Conservation (phyloP, 2,113 vertebrate species). For the Poecilia latipinna region DNA sequence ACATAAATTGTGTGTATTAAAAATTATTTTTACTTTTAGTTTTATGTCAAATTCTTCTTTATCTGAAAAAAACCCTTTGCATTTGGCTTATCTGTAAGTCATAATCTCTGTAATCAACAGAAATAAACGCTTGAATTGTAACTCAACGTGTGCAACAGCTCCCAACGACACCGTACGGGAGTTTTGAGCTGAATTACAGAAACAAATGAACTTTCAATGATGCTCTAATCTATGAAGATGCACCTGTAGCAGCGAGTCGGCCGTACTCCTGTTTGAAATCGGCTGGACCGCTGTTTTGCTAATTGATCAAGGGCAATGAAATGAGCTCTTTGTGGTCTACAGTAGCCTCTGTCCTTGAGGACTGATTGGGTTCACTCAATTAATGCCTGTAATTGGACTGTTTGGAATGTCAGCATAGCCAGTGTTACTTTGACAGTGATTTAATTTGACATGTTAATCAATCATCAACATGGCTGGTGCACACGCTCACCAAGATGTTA, state of each 20-base stretch:
- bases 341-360: constrained; percentile 60
- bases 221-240: background rate
- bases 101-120: background rate
- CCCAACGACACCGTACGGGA: background rate
- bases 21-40: background rate
- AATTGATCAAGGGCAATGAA: constrained; percentile 11
- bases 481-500: constrained; percentile 40
- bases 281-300: background rate
- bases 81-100: background rate
- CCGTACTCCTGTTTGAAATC: background rate
- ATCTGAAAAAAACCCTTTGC: background rate
- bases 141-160: background rate
- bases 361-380: constrained; percentile 59
- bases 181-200: background rate
- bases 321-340: constrained; percentile 28
- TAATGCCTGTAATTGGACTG: constrained; percentile 67
- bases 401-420: constrained; percentile 58
- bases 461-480: constrained; percentile 60
- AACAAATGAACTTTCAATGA: background rate
- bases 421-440: constrained; percentile 69
- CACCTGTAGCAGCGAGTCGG: background rate
- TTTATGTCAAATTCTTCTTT: background rate
- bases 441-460: constrained; percentile 74
- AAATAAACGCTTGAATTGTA: background rate
- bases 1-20: background rate